Base-by-base conservation (phyloP, 1,140 invertebrate genomes). In the Drosophila pseudoananassae region DNA sequence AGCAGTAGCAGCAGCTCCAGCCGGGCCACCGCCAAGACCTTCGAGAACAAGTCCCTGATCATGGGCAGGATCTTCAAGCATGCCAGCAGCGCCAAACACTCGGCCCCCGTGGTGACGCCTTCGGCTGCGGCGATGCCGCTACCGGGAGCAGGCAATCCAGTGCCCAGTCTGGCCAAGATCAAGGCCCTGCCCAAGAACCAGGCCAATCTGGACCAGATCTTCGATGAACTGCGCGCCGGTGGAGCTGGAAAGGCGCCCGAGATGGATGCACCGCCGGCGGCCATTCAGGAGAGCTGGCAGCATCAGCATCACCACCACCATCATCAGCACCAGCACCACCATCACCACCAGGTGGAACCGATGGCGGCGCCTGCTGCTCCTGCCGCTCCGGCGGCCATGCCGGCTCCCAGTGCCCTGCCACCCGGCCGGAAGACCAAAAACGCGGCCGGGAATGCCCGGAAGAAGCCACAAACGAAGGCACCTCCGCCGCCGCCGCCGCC, bases 51-150 rank as follows among this genome's bases (percentile, higher is more conserved):
- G 64, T 93, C 92, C 3, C 79, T 93, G 49, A 93, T 93, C 4
- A 93, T 93, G 93, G 93, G 92, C 4, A 81, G 93, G 23, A 93
- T 93, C 29, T 93, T 93, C 50, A 93, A 93, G 78, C 93, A 93
- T 59, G 92, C 92, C 3, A 92, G 91, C 31, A 93, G 92, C 12
- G 40, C 82, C 58, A 91, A 84, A 45, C 43, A 46, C 9, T 1
- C 43, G 17, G 59, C 74, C 0, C 15, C 68, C 10, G 14, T 58
- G 8, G 31, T 33, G 15, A 45, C 43, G 25, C 40, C 12, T 0
- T 38, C 38, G 23, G 43, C 60, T 15, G 29, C 74, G 3, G 79
- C 78, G 1, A 17, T 10, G 14, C 53, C 25, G 9, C 36, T 17
- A 17, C 2, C 20, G 14, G 46, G 15, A 50, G 40, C n/a, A 27